Percentiles rank a stretch among this genome's conserved stretches.
These are phyloP conservation scores for Sclerurus mexicanus DNA, from an alignment of 2,113 vertebrate species.

Conservation along the genomic window DNA sequence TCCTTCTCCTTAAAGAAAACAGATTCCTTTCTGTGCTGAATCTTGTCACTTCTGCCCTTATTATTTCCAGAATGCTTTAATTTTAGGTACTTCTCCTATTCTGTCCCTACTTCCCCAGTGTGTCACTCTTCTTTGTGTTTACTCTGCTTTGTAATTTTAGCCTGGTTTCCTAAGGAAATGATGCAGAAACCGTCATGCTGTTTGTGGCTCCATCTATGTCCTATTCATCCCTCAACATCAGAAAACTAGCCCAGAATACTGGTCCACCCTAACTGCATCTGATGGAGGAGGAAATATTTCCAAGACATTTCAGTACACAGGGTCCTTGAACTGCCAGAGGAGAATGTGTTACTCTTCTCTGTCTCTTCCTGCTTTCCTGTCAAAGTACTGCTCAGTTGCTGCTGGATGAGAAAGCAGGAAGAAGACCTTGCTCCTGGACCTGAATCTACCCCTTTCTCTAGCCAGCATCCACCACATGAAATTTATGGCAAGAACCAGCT, in stretches of 20 bases:
- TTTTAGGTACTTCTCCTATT: slow-evolving; percentile 34
- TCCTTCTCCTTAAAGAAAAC: neutral
- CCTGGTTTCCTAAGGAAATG: slow-evolving; percentile 22
- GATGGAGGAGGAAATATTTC: neutral
- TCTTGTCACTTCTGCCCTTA: neutral
- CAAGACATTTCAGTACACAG: neutral
- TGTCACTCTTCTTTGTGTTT: slow-evolving; percentile 5
- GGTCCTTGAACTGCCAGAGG: neutral
- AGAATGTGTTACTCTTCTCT: neutral
- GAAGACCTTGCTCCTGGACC: neutral
- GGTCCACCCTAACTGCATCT: neutral
- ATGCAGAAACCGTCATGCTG: neutral
- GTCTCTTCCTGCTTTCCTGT: neutral
- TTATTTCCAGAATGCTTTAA: neutral
- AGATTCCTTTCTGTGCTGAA: neutral
- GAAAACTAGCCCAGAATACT: neutral
- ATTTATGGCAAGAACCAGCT: neutral
- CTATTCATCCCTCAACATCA: neutral
- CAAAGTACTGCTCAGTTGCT: neutral
- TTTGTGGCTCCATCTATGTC: neutral
- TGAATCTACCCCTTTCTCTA: neutral
- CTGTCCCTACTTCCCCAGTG: slow-evolving; percentile 5
- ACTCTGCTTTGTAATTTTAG: neutral
- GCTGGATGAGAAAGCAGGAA: neutral
- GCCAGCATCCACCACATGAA: neutral